A percentile compares a stretch with the other conserved stretches of the same genome.
Evolutionary conservation across 2,888 invertebrate species (phyloP).

Genomic region (Thalpophila matura): DNA sequence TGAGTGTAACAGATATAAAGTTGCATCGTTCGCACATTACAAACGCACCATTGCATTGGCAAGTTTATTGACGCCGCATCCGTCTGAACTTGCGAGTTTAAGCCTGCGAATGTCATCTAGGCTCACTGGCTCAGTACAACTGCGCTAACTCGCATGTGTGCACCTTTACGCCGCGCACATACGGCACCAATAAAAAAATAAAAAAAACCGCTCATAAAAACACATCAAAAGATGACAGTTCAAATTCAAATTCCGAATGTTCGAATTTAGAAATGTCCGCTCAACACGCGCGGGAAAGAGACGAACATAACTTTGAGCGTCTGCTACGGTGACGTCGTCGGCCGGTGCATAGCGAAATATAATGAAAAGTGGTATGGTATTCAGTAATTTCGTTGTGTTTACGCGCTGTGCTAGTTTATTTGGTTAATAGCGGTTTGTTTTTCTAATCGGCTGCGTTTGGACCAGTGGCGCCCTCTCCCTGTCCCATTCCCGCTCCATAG

Average conservation of each 20-base stretch:
- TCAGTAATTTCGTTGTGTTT: slow-evolving; percentile 90
- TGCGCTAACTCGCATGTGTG: slow-evolving; percentile 83
- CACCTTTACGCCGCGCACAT: slow-evolving; percentile 71
- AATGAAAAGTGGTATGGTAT: slow-evolving; percentile 91
- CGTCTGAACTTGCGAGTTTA: slow-evolving; percentile 86
- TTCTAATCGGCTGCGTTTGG: slow-evolving; percentile 65
- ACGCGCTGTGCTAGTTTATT: slow-evolving; percentile 89
- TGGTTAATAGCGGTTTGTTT: slow-evolving; percentile 78
- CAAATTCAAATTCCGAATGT: slow-evolving; percentile 77
- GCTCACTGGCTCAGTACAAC: slow-evolving; percentile 86
- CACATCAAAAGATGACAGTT: slow-evolving; percentile 71
- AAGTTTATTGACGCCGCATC: slow-evolving; percentile 86
- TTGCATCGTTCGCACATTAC: slow-evolving; percentile 77
- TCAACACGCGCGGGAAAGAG: slow-evolving; percentile 81
- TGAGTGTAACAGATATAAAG: slow-evolving; percentile 74
- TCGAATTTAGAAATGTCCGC: slow-evolving; percentile 81
- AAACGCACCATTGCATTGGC: slow-evolving; percentile 72
- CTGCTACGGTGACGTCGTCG: slow-evolving; percentile 85
- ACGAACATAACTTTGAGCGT: slow-evolving; percentile 76
- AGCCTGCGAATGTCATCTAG: slow-evolving; percentile 89
- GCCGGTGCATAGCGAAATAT: slow-evolving; percentile 89
- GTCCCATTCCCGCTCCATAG: slow-evolving; percentile 66
- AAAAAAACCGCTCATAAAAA: slow-evolving; percentile 61
- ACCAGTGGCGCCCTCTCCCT: slow-evolving; percentile 81
- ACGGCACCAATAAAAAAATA: slow-evolving; percentile 62